A percentile compares a stretch with the other conserved stretches of the same genome.
Conservation (phyloP, 2,888 invertebrate genomes). For the Pemphredon lugubris region DNA sequence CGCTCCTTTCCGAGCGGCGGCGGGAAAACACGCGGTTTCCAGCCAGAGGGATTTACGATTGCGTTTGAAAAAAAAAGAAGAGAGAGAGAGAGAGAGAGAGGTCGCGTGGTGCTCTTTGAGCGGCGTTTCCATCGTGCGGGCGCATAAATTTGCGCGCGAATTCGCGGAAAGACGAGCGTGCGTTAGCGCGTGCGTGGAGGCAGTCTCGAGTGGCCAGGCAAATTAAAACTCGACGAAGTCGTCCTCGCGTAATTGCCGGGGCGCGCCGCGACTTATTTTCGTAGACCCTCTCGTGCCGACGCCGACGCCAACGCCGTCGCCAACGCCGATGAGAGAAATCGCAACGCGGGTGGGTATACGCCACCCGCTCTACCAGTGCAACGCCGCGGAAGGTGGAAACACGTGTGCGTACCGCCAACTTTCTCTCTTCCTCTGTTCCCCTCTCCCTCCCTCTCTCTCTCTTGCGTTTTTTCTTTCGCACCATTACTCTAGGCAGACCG, state of each 20-base stretch:
- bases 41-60: slow-evolving; percentile 46
- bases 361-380: slow-evolving; percentile 34
- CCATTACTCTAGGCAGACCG: not conserved
- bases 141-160: slow-evolving; percentile 62
- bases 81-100: no score
- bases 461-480: no score
- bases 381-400: slow-evolving; percentile 44
- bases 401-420: no score
- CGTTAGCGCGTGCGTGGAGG: slow-evolving; percentile 8
- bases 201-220: slow-evolving; percentile 48
- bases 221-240: slow-evolving; percentile 64
- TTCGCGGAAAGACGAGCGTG: slow-evolving; percentile 53
- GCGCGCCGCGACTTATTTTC: slow-evolving; percentile 64
- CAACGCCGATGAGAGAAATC: slow-evolving; percentile 34
- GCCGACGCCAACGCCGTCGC: slow-evolving; percentile 40
- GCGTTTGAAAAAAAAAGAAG: slow-evolving; percentile 31
- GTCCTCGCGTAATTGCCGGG: slow-evolving; percentile 63
- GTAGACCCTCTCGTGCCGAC: slow-evolving; percentile 52
- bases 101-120: slow-evolving; percentile 53
- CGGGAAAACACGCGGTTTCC: slow-evolving; percentile 44
- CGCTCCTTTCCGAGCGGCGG: not conserved
- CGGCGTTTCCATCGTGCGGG: slow-evolving; percentile 48
- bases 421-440: slow-evolving; percentile 11
- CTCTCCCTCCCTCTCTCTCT: not conserved
- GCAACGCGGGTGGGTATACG: slow-evolving; percentile 50